Base-by-base conservation (phyloP, 2,797 vertebrate genomes). In the Mustela erminea region DNA sequence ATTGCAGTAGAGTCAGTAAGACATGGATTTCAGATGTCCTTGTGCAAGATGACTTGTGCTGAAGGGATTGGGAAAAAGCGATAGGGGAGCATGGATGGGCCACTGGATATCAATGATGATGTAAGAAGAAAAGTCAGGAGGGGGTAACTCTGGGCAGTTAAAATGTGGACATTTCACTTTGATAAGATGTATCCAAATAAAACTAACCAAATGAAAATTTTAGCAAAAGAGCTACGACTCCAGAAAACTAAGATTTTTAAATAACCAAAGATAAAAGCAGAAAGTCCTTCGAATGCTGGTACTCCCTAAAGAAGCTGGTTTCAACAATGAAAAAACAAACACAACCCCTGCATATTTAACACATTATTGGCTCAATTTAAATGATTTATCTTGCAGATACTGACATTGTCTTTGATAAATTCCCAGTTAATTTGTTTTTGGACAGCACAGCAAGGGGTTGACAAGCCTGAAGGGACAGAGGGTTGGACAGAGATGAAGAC, bases 401-500 rank as follows among this genome's bases (percentile, higher is more conserved):
- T 86, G 21, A 52, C 52, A 49, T 12, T 60, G 11, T 43, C n/a
- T 62, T 96, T 87, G 29, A 64, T 82, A 35, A 49, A 60, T 87
- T 83, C 46, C 58, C 8, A 35, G 8, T 74, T 75, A 54, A 68
- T 27, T 38, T 43, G 27, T 88, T 29, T 89, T 64, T 60, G 35
- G n/a, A 89, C 68, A 25, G 23, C 17, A 58, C 27, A 60, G 8
- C 52, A 29, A 78, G 41, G n/a, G 11, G 4, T 54, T 92, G 43
- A 43, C 46, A 66, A n/a, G 38, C 17, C 29, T 80, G 38, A 64
- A n/a, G 12, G 46, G 43, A 83, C 6, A 43, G 32, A 93, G 7
- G 12, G 2, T 72, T 90, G 58, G 89, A 41, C 68, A 89, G 74
- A 64, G 49, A 91, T 83, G 41, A 89, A 96, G 93, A 62, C 29